Conservation (phyloP, 2,888 invertebrate species). For the Agonopterix alstromeriana region DNA sequence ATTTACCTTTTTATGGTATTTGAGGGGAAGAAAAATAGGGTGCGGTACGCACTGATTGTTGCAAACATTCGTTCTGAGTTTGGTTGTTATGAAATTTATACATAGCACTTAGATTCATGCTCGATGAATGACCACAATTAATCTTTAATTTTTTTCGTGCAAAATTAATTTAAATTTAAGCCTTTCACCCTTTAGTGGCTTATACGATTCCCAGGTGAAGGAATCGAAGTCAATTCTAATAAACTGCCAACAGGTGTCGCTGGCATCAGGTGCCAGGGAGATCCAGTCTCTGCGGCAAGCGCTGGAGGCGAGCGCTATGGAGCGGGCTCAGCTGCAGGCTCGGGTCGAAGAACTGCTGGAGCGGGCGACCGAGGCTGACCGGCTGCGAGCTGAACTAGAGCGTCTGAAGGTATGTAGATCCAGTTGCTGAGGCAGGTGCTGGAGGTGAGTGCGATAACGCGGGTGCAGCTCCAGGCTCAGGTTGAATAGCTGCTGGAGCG, state of each 20-base stretch:
- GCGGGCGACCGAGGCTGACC: conserved; percentile 81
- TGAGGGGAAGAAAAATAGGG: no score
- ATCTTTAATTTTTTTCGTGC: no score
- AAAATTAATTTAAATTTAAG: no score
- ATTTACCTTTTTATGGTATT: no score
- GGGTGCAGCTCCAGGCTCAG: conserved; percentile 78
- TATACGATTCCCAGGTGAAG: no score
- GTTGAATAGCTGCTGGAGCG: conserved; percentile 79
- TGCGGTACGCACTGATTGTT: no score
- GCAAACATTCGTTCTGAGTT: no score
- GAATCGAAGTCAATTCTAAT: neutral
- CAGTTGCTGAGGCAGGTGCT: conserved; percentile 80
- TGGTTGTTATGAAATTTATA: no score
- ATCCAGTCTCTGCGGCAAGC: conserved; percentile 80
- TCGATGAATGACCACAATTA: no score
- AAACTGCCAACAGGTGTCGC: conserved; percentile 38
- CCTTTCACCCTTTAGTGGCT: no score
- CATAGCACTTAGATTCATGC: no score
- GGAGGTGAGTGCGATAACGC: conserved; percentile 80
- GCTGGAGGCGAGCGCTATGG: conserved; percentile 79
- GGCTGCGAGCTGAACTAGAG: conserved; percentile 81
- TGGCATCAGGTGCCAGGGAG: conserved; percentile 74
- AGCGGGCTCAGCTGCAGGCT: conserved; percentile 79
- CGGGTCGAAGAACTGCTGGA: conserved; percentile 79
- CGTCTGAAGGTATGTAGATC: conserved; percentile 82